These are phyloP conservation scores for Pecten maximus DNA, from an alignment of 2,888 invertebrate species.

Conservation along the genomic window DNA sequence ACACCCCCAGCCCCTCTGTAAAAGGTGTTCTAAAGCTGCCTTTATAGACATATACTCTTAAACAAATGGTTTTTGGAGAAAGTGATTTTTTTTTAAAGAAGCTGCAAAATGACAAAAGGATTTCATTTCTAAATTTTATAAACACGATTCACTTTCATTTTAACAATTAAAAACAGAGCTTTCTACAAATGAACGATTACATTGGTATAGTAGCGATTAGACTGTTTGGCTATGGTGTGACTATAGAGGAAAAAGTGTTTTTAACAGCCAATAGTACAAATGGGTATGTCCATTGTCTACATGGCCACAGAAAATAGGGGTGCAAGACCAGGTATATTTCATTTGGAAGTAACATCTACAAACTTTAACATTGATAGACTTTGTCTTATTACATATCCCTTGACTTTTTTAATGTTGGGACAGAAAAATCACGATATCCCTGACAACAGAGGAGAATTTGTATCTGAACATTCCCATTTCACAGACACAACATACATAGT, in stretches of 20 bases:
- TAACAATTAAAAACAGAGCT: not conserved
- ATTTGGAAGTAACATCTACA: no score
- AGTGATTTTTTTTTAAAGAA: not conserved
- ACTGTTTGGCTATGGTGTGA: not conserved
- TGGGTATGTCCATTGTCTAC: no score
- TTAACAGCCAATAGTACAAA: no score
- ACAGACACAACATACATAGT: not conserved
- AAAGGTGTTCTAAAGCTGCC: constrained; percentile 2
- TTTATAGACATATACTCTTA: not conserved
- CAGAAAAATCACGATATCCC: no score
- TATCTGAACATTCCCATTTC: not conserved
- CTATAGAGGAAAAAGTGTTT: not conserved
- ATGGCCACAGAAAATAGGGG: no score
- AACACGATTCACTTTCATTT: not conserved
- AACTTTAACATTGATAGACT: no score
- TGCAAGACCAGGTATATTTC: no score
- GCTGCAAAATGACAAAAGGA: not conserved
- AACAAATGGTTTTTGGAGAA: not conserved
- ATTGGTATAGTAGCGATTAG: not conserved
- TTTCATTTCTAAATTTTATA: not conserved
- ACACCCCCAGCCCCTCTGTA: not conserved
- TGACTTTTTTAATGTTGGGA: no score
- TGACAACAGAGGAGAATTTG: not conserved
- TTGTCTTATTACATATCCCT: no score
- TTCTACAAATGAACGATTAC: not conserved